A percentile compares a stretch with the other conserved stretches of the same genome.
phyloP scores from a whole-genome alignment of 2,113 vertebrate species.

The Illadopsis cleaveri region DNA sequence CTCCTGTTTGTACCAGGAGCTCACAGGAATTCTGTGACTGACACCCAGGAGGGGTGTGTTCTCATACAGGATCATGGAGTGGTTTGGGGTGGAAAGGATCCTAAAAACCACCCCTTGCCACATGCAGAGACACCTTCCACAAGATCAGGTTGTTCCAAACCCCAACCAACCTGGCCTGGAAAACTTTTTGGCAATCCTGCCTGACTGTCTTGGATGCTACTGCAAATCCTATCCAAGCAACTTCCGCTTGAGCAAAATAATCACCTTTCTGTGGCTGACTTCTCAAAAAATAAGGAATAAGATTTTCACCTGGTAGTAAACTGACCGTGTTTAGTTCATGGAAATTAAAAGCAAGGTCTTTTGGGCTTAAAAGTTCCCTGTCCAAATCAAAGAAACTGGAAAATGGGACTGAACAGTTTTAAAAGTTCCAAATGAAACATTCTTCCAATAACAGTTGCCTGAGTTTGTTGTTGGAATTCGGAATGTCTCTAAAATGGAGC shows the following conservation, averaged over 20 bases:
- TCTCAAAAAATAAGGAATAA: background rate
- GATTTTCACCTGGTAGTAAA: background rate
- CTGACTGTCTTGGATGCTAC: background rate
- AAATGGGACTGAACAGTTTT: background rate
- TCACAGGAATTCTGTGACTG: background rate
- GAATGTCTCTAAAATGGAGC: background rate
- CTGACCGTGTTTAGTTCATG: background rate
- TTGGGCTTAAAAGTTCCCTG: background rate
- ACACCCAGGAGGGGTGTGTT: accelerated
- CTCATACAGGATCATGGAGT: background rate
- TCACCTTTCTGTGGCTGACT: background rate
- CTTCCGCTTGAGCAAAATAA: background rate
- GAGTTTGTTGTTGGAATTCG: background rate
- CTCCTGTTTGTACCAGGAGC: background rate
- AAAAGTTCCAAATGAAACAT: background rate
- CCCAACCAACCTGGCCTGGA: background rate
- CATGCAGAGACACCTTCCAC: background rate
- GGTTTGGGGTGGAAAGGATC: background rate
- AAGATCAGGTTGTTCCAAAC: background rate
- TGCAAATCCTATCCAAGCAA: background rate
- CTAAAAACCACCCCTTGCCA: background rate
- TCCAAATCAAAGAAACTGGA: background rate
- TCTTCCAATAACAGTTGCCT: background rate
- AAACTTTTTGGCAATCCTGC: background rate
- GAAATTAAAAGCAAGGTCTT: background rate